phyloP scores from a whole-genome alignment of 2,113 vertebrate genomes.

The Dissostichus mawsoni region DNA sequence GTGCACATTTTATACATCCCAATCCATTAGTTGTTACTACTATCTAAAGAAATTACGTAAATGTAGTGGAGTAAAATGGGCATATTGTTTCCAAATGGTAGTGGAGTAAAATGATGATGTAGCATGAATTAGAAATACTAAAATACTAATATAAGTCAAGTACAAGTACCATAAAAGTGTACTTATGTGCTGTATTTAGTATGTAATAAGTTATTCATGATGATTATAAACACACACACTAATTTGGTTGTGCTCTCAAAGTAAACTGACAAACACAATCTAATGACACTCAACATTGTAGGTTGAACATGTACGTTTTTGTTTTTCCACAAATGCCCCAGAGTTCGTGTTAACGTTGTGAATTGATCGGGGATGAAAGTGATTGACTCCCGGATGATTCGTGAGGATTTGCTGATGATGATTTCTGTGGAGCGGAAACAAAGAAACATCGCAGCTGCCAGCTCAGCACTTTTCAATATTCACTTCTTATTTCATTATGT shows the following conservation, averaged over 20 bases:
- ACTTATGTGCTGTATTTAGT: no score
- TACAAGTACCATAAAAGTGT: no score
- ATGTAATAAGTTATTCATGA: no score
- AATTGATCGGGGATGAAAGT: conserved; percentile 25
- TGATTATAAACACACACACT: no score
- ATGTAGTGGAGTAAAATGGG: no score
- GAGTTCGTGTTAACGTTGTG: conserved; percentile 30
- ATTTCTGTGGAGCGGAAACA: conserved; percentile 16
- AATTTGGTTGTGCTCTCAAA: conserved; percentile 7
- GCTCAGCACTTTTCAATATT: conserved; percentile 58
- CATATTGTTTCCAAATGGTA: no score
- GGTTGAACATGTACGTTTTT: conserved; percentile 15
- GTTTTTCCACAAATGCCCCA: background rate
- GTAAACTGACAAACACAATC: background rate
- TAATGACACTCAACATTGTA: conserved; percentile 3
- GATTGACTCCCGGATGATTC: background rate
- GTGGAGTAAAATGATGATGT: no score
- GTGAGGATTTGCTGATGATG: conserved; percentile 57
- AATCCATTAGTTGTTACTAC: no score
- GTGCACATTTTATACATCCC: no score
- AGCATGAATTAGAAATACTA: no score
- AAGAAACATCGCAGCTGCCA: background rate
- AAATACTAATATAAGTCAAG: no score
- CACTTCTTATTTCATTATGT: conserved; percentile 64
- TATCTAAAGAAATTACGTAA: no score